These are phyloP conservation scores for Schrankia costaestrigalis DNA, from an alignment of 2,888 invertebrate genomes.

Conservation along the genomic window DNA sequence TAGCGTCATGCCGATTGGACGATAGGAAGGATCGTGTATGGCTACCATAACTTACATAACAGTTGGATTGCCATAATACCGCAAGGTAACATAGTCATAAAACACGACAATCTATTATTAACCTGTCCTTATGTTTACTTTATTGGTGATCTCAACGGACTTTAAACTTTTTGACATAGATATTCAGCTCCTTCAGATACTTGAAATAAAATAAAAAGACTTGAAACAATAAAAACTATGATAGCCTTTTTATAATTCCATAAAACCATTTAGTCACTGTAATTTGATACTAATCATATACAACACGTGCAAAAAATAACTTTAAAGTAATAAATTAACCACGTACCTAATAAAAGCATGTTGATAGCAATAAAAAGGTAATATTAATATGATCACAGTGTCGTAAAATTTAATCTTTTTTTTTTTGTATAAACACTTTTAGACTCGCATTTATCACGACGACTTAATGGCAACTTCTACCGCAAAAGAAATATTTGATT, in stretches of 20 bases:
- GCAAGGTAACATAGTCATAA: too few species aligned
- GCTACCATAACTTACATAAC: too few species aligned
- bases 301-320: constrained; percentile 19
- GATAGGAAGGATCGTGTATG: too few species aligned
- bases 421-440: constrained; percentile 32
- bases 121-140: constrained; percentile 5
- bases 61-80: too few species aligned
- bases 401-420: constrained; percentile 57
- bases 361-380: constrained; percentile 48
- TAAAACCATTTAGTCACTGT: constrained; percentile 14
- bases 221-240: too few species aligned
- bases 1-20: too few species aligned
- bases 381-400: constrained; percentile 48
- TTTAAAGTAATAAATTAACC: constrained; percentile 40
- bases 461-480: constrained; percentile 25
- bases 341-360: constrained; percentile 38
- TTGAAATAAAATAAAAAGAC: too few species aligned
- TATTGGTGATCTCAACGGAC: too few species aligned
- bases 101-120: too few species aligned
- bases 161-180: background rate
- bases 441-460: constrained; percentile 30
- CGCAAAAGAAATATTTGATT: constrained; percentile 31
- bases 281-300: constrained; percentile 12
- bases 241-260: too few species aligned
- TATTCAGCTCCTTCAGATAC: background rate